Base-by-base conservation (phyloP, 2,888 invertebrate species). In the Lochmaea capreae region DNA sequence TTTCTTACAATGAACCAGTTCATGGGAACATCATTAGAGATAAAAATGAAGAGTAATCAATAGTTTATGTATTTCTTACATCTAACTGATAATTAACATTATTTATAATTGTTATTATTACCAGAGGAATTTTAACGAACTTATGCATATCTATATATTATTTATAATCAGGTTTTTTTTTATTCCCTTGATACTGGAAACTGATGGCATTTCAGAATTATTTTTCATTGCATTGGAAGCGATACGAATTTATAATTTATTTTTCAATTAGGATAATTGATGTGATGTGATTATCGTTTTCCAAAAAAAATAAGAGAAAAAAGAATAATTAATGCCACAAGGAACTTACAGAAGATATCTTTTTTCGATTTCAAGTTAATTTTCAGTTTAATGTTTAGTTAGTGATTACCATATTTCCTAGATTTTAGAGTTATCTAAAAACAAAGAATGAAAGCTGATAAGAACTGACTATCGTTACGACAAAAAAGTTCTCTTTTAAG, bases 81-180 rank as follows among this genome's bases (percentile, higher is more conserved):
- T 16, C 52, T 54, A 16, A 54, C 18, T 54, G 52, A 54, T 54
- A n/a, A 16, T 54, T 54, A 54, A 54, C 52, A n/a, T n/a, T 54
- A n/a, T 54, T 16, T 16, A 54, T 5, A 54, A 18, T 54, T 54
- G 52, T 54, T 49, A 49, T 49, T 49, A 49, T n/a, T 49, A 12
- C 6, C 49, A n/a, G 9, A 54, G 52, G 52, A 54, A 54, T 54
- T n/a, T 16, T 54, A 54, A 54, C 52, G 52, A 54, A 9, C n/a
- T 18, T 18, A 54, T 18, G n/a, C 1, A 54, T 54, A 54, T 16
- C 8, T 54, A 52, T n/a, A 52, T 54, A 8, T 54, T 16, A 54
- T 54, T 54, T 54, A 54, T 49, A 16, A 16, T 16, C n/a, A 42
- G 42, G 1, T 52, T 16, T 18, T 54, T 3, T 54, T 5, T 18